A percentile compares a stretch with the other conserved stretches of the same genome.
These are phyloP conservation scores for Indicator indicator DNA, from an alignment of 2,113 vertebrate species.

Conservation along the genomic window DNA sequence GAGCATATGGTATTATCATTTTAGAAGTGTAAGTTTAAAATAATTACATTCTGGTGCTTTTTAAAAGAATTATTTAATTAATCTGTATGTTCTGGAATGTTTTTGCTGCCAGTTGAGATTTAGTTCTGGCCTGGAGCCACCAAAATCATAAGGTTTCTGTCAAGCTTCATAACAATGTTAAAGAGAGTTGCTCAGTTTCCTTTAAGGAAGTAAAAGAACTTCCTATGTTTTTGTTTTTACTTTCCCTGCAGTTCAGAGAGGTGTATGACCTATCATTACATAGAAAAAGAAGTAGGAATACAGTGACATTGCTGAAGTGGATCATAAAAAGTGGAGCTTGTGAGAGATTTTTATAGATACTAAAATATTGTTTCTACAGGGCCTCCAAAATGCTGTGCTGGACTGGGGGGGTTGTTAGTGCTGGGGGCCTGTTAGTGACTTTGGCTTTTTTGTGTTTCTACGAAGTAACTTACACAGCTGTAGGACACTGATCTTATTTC, in stretches of 20 bases:
- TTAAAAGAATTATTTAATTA: constrained; percentile 4
- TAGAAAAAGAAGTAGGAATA: neutral
- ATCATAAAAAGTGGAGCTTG: neutral
- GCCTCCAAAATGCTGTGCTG: neutral
- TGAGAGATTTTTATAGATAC: neutral
- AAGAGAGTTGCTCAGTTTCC: constrained; percentile 16
- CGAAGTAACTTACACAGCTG: rapidly evolving
- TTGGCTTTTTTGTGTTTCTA: neutral
- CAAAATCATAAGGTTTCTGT: constrained; percentile 24
- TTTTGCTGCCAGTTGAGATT: neutral
- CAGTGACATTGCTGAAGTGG: neutral
- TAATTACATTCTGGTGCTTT: constrained; percentile 8
- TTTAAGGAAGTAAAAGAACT: constrained; percentile 46
- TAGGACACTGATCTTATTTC: neutral
- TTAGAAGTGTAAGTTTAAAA: neutral
- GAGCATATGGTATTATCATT: neutral
- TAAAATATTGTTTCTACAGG: neutral
- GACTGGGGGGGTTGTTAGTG: neutral
- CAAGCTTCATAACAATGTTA: constrained; percentile 13
- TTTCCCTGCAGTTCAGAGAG: neutral
- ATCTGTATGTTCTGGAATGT: neutral
- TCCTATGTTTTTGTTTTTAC: constrained; percentile 36
- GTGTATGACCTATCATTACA: neutral
- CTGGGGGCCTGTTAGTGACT: neutral
- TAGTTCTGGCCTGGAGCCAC: constrained; percentile 32